A percentile compares a stretch with the other conserved stretches of the same genome.
These are phyloP conservation scores for Micronisus gabar DNA, from an alignment of 2,113 vertebrate species.

Conservation along the genomic window DNA sequence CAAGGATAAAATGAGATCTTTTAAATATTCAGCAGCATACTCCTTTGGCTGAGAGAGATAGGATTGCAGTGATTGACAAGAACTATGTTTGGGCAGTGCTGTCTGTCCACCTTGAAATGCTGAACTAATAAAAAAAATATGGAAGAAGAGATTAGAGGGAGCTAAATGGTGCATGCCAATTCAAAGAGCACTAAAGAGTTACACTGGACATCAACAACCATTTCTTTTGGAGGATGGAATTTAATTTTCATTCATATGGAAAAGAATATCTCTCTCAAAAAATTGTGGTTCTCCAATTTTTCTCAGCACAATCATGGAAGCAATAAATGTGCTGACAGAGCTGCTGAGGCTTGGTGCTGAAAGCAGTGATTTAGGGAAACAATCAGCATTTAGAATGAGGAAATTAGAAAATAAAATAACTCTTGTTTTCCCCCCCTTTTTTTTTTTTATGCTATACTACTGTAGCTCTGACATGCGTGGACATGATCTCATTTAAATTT, in stretches of 20 bases:
- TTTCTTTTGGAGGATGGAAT: not conserved
- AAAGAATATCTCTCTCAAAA: not conserved
- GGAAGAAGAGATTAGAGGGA: not conserved
- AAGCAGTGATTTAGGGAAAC: constrained; percentile 51
- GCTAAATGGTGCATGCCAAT: not conserved
- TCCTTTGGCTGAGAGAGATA: not conserved
- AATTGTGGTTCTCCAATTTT: not conserved
- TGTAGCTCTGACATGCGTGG: not conserved
- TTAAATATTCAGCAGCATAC: not conserved
- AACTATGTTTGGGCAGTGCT: not conserved
- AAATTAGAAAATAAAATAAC: constrained; percentile 57
- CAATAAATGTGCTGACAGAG: not conserved
- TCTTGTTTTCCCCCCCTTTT: not conserved
- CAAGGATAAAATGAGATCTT: not conserved
- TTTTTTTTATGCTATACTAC: constrained; percentile 3
- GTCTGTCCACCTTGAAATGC: not conserved
- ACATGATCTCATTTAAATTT: constrained; percentile 42
- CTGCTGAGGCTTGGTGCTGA: constrained; percentile 8
- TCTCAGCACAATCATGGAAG: not conserved
- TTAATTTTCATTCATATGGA: not conserved
- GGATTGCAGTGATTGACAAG: not conserved
- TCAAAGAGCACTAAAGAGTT: not conserved
- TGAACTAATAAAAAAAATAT: not conserved
- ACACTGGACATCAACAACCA: not conserved
- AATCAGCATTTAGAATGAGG: constrained; percentile 35